Base-by-base conservation (phyloP, 2,113 vertebrate genomes). In the Sphyrna mokarran region DNA sequence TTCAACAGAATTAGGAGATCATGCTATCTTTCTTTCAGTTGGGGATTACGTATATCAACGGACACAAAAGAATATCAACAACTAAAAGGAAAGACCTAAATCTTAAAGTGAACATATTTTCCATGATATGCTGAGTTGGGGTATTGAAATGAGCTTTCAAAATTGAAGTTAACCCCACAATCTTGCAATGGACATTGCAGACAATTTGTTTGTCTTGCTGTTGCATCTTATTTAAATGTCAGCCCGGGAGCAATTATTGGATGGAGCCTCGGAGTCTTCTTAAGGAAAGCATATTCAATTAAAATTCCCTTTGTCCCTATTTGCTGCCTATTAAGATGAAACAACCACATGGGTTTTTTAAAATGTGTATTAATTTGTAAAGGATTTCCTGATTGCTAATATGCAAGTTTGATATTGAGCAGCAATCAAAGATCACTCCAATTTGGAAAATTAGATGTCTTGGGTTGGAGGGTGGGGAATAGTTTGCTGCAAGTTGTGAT, bases 211-310 rank as follows among this genome's bases (percentile, higher is more conserved):
- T 90, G 40, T 86, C 43, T 86, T 48, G 18, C 4, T 61, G 9
- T 61, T 54, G 29, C 54, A 61, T 3, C 87, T 29, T 72, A 54
- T 72, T 95, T 95, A 95, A 76, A 43, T 72, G 13, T 94, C 37
- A 70, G 5, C 69, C 96, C 96, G 96, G 97, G 96, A 98, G 98
- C 98, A 97, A 97, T 97, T 96, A 97, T 98, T 98, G 98, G 98
- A 99, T 99, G 98, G 99, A 99, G 99, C 99, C 98, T 98, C 98
- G 97, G 98, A 98, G 98, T 99, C 97, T 98, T 98, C 98, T 99
- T 99, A 99, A 99, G 98, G 98, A 98, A 98, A 98, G 98, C 98
- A 99, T 99, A 99, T 99, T 99, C 99, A 99, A 99, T 99, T 99
- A 99, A 99, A 99, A 99, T 98, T 99, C 16, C 98, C 98, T 98